Evolutionary conservation across 2,113 vertebrate genomes (phyloP).

Genomic region (Donacobius atricapilla): DNA sequence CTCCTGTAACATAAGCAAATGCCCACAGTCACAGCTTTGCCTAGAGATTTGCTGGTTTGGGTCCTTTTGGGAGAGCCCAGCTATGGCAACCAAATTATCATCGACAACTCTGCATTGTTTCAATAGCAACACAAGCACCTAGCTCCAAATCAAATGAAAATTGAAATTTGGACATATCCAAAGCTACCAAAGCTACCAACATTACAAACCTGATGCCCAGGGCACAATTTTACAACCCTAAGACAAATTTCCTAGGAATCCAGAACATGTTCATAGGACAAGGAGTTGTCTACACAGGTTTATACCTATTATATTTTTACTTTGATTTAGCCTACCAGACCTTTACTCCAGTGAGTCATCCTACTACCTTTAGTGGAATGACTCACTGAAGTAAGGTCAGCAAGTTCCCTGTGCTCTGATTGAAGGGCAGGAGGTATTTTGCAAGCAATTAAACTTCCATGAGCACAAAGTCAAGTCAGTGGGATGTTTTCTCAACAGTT

Average conservation of each 20-base stretch:
- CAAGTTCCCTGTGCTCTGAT: neutral
- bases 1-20: neutral
- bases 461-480: neutral
- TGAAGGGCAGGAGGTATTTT: slow-evolving; percentile 17
- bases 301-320: neutral
- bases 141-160: neutral
- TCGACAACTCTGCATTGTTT: neutral
- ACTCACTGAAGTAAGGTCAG: slow-evolving; percentile 11
- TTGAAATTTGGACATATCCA: neutral
- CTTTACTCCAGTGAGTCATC: slow-evolving; percentile 22
- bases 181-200: neutral
- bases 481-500: neutral
- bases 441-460: neutral
- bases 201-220: neutral
- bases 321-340: neutral
- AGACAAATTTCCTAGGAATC: neutral
- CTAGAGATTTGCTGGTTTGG: neutral
- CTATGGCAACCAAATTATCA: neutral
- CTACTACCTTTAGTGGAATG: neutral
- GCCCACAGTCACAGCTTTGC: neutral
- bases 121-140: neutral
- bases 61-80: neutral
- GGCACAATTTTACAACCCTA: neutral
- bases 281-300: neutral
- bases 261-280: neutral